Evolutionary conservation across 2,888 invertebrate genomes (phyloP), one percentile per base, ranked within the genome.

Genomic region (Syrphus vitripennis): DNA sequence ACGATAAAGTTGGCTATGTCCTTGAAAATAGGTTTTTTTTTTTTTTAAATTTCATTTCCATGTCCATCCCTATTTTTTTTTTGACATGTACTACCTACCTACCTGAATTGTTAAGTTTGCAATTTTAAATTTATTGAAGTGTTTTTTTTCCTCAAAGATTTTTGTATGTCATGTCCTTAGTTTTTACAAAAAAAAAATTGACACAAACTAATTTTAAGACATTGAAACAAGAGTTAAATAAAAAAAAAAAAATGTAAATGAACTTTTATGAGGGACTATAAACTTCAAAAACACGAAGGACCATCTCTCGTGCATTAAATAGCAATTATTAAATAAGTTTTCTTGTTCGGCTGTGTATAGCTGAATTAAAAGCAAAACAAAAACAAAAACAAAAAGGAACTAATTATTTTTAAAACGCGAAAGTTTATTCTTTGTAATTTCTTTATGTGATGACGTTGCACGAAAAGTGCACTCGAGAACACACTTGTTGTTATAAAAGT

Each of bases 251-350:
- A 45, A 45, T 12, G 16, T 40, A 4, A 34, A 34, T 10, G 34
- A n/a, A 37, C 34, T n/a, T 74, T 63, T 37, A 53, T 14, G 48
- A 53, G 10, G 37, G 53, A 21, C 40, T 59, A 50, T 57, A 50
- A 37, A 55, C 50, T 61, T 24, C 4, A 26, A 19, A 3, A 67
- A 50, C 67, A 50, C 67, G 50, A 31, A 67, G 67, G 34, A 21
- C 48, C 5, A 34, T 53, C 50, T 53, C 50, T 26, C 50, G 19
- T 9, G 24, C 12, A 40, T 19, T 26, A 61, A 16, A 48, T 14
- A 67, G 29, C 31, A 53, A 34, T 67, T 50, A 72, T 65, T 72
- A 50, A 82, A 82, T 65, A 77, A 71, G 50, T 45, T 57, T 55
- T 48, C 40, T 40, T 40, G 29, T 45, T 65, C 29, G 10, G 12